Conservation (phyloP, 2,113 vertebrate genomes). For the Peromyscus maniculatus region DNA sequence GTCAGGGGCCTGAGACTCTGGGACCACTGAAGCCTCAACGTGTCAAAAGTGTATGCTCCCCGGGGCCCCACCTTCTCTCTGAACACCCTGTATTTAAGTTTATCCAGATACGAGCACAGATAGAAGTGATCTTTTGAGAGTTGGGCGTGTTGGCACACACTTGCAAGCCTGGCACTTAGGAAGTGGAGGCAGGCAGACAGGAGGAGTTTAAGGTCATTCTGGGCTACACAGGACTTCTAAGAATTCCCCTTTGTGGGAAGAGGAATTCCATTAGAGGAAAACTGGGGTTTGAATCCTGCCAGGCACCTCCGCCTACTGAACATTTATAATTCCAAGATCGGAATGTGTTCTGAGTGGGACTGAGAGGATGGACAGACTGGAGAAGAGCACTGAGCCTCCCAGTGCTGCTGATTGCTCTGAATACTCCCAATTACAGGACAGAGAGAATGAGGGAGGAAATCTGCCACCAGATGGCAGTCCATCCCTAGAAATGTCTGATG, state of each 20-base stretch:
- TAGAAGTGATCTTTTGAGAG: not conserved
- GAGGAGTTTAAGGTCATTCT: not conserved
- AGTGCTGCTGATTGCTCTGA: not conserved
- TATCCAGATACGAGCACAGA: not conserved
- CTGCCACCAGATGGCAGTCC: constrained; percentile 71
- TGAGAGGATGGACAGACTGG: not conserved
- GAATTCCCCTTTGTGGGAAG: not conserved
- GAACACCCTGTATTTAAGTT: not conserved
- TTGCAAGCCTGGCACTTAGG: not conserved
- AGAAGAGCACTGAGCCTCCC: not conserved
- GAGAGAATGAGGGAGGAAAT: not conserved
- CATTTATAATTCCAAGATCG: not conserved
- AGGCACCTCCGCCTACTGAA: not conserved
- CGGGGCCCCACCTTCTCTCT: not conserved
- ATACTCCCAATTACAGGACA: not conserved
- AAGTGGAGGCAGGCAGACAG: not conserved
- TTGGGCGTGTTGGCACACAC: not conserved
- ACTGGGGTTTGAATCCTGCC: not conserved
- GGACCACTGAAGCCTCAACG: not conserved
- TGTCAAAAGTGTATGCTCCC: not conserved
- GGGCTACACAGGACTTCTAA: not conserved
- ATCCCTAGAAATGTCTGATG: not conserved
- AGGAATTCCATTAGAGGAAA: not conserved
- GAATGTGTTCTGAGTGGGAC: not conserved
- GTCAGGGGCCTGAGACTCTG: not conserved